These are phyloP conservation scores for Vanessa atalanta DNA, from an alignment of 1,140 invertebrate species.

Conservation along the genomic window DNA sequence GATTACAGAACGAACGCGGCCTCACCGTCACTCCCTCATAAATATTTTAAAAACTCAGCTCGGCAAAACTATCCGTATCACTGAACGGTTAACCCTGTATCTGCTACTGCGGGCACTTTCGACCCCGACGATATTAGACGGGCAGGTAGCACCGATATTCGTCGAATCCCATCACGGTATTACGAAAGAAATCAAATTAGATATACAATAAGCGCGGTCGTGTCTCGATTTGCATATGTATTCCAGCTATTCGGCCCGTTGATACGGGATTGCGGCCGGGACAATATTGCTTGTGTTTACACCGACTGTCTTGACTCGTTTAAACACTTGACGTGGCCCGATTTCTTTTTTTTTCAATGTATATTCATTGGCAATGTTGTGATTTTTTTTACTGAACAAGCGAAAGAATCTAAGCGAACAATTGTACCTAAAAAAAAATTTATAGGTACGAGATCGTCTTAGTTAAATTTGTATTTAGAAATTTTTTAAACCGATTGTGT, in stretches of 20 bases:
- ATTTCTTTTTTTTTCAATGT: slow-evolving; percentile 20
- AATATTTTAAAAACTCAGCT: slow-evolving; percentile 75
- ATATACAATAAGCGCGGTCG: slow-evolving; percentile 77
- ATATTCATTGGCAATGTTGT: not conserved
- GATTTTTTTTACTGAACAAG: not conserved
- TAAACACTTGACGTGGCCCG: slow-evolving; percentile 53
- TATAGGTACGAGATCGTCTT: too few species aligned
- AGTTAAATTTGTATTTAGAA: too few species aligned
- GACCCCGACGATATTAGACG: slow-evolving; percentile 59
- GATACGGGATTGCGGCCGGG: slow-evolving; percentile 72
- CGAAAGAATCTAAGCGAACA: too few species aligned
- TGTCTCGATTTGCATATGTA: slow-evolving; percentile 77
- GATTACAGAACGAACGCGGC: slow-evolving; percentile 69
- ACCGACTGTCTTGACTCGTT: slow-evolving; percentile 58
- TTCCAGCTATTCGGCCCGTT: slow-evolving; percentile 70
- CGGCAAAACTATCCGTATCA: slow-evolving; percentile 62
- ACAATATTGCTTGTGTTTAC: slow-evolving; percentile 71
- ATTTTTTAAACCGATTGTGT: not conserved
- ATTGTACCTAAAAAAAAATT: too few species aligned
- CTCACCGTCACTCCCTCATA: slow-evolving; percentile 67
- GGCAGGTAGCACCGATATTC: slow-evolving; percentile 71
- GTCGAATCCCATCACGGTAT: slow-evolving; percentile 73
- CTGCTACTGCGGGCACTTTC: slow-evolving; percentile 52
- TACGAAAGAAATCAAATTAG: slow-evolving; percentile 79
- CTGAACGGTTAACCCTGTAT: slow-evolving; percentile 68